Percentiles rank a stretch among this genome's conserved stretches.
Evolutionary conservation across 2,113 vertebrate species (phyloP).

Genomic region (Myanophis thanlyinensis): DNA sequence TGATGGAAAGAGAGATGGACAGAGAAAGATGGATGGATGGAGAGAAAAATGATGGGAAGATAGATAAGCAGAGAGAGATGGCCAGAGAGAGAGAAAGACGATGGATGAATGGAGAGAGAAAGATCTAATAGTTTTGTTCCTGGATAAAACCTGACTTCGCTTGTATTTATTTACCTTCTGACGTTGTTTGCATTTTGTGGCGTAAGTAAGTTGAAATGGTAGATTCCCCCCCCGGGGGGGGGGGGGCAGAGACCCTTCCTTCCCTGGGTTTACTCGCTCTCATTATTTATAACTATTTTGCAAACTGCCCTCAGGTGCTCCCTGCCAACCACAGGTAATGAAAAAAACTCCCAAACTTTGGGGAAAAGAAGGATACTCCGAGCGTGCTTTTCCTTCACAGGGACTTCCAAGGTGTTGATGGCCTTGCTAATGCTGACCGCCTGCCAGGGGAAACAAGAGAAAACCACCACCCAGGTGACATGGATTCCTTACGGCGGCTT

Average conservation of each 20-base stretch:
- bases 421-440: conserved; percentile 98
- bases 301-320: neutral
- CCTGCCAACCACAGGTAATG: neutral
- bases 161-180: neutral
- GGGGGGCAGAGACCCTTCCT: neutral
- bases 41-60: neutral
- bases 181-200: neutral
- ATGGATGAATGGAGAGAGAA: neutral
- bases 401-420: conserved; percentile 88
- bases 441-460: conserved; percentile 57
- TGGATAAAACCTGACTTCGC: neutral
- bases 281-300: neutral
- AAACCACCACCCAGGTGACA: neutral
- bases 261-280: neutral
- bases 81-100: neutral
- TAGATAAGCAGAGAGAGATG: neutral
- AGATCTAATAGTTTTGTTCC: neutral
- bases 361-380: conserved; percentile 87
- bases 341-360: too few relatives aligned
- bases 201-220: neutral
- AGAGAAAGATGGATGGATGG: neutral
- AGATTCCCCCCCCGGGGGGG: too few relatives aligned
- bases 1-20: neutral
- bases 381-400: conserved; percentile 96
- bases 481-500: neutral